Evolutionary conservation across 1,140 invertebrate species (phyloP).

Genomic region (Rhynchophorus ferrugineus): DNA sequence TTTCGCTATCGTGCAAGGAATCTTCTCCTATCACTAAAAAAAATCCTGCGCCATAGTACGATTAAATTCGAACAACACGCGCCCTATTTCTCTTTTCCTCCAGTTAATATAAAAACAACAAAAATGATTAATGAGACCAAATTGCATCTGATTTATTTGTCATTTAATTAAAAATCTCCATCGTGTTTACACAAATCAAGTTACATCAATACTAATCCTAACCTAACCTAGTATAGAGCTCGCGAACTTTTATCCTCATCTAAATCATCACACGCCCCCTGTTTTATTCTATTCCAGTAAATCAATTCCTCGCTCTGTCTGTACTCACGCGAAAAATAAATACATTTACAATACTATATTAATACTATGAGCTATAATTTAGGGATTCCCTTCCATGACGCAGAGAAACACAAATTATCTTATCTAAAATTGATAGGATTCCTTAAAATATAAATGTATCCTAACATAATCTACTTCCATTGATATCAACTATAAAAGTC

Average conservation of each 20-base stretch:
- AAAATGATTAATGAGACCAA: background rate
- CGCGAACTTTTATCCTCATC: background rate
- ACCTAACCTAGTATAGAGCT: background rate
- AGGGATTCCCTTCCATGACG: no score
- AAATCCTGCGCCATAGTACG: background rate
- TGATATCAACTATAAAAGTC: no score
- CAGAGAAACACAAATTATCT: no score
- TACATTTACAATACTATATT: background rate
- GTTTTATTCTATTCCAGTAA: background rate
- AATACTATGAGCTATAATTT: no score
- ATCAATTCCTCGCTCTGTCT: background rate
- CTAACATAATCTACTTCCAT: no score
- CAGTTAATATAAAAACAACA: background rate
- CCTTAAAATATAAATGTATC: no score
- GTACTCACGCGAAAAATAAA: background rate
- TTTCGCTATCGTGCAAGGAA: no score
- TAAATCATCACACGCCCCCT: background rate
- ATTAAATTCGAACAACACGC: background rate
- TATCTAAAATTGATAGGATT: no score
- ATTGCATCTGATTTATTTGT: slow-evolving; percentile 11
- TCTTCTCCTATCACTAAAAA: background rate
- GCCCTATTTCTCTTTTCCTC: background rate
- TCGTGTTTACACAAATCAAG: slow-evolving; percentile 1
- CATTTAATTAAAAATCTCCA: slow-evolving; percentile 12
- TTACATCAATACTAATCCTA: background rate